Evolutionary conservation across 2,797 vertebrate genomes (phyloP).

Genomic region (Phrynocephalus forsythii): DNA sequence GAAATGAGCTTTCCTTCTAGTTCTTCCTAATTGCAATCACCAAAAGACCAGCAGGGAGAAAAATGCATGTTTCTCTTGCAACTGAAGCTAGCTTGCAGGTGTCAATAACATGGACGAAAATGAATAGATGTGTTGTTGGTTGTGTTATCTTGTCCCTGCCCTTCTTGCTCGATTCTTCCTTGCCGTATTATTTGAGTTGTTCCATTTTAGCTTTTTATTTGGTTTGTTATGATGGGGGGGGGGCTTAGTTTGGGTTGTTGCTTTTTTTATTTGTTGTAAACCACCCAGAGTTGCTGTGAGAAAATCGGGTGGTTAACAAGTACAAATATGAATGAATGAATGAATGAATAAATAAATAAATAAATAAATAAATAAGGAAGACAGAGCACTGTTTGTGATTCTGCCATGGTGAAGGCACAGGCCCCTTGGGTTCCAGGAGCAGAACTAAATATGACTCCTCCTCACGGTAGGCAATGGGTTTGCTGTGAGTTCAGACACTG

Average conservation of each 20-base stretch:
- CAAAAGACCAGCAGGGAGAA: constrained; percentile 43
- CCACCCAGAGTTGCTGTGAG: no score
- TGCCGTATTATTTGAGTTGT: no score
- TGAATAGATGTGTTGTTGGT: background rate
- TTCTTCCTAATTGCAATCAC: constrained; percentile 53
- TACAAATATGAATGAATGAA: no score
- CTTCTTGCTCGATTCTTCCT: no score
- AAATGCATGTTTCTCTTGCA: constrained; percentile 45
- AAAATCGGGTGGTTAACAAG: no score
- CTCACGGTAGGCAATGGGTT: background rate
- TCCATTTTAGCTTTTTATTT: no score
- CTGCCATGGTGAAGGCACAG: background rate
- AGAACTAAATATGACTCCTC: constrained; percentile 2
- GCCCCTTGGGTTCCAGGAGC: background rate
- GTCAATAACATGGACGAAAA: constrained; percentile 20
- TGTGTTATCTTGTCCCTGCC: no score
- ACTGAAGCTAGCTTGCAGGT: constrained; percentile 34
- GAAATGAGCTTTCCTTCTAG: constrained; percentile 37
- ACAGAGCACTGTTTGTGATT: background rate
- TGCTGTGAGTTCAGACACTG: background rate
- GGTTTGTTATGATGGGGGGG: no score
- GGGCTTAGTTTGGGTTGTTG: no score
- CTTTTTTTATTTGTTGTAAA: no score
- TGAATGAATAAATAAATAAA: no score
- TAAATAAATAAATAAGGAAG: background rate